Percentiles rank a stretch among this genome's conserved stretches.
Conservation (phyloP, 2,797 vertebrate genomes). For the Lepilemur septentrionalis region DNA sequence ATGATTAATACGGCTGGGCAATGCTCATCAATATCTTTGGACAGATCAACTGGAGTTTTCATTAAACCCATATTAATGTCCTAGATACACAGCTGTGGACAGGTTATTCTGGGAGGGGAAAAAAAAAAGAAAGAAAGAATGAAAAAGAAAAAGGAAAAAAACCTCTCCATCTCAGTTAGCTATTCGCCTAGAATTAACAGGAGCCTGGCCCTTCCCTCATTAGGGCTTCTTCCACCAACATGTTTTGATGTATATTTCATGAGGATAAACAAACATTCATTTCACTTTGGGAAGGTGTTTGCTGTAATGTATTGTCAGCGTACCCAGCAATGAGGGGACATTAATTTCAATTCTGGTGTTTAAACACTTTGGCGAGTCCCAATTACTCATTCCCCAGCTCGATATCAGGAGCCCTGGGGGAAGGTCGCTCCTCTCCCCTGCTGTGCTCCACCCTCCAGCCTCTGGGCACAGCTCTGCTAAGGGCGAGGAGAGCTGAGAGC, state of each 20-base stretch:
- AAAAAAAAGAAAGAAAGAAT: conserved; percentile 41
- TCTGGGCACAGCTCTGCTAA: not conserved
- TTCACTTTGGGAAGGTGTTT: conserved; percentile 92
- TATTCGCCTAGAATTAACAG: conserved; percentile 67
- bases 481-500: too few relatives aligned
- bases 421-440: conserved; percentile 35
- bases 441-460: not conserved
- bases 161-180: not conserved
- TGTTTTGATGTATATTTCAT: conserved; percentile 90
- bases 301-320: conserved; percentile 92
- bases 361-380: conserved; percentile 92
- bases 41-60: conserved; percentile 88
- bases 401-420: conserved; percentile 77
- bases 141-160: conserved; percentile 1
- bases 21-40: conserved; percentile 88
- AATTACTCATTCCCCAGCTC: conserved; percentile 89
- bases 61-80: conserved; percentile 87
- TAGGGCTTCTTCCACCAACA: conserved; percentile 79
- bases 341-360: conserved; percentile 92
- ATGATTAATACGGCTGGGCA: conserved; percentile 85
- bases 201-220: conserved; percentile 70
- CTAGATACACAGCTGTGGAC: conserved; percentile 84
- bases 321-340: conserved; percentile 87
- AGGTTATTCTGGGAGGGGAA: conserved; percentile 73
- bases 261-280: conserved; percentile 96